A percentile compares a stretch with the other conserved stretches of the same genome.
Conservation (phyloP, 2,797 vertebrate genomes). For the Lates japonicus region DNA sequence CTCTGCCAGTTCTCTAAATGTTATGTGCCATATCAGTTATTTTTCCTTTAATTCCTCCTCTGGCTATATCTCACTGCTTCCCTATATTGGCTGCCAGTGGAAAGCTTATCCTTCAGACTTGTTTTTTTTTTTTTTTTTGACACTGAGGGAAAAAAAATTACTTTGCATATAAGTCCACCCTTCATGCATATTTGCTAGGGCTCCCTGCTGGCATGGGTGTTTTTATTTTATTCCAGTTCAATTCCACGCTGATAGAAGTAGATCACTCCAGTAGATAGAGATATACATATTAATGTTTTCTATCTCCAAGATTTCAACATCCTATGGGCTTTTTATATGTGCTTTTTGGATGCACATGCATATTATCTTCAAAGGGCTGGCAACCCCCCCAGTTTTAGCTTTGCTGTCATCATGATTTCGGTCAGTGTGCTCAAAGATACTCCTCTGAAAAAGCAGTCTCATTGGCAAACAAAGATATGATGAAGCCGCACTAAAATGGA, state of each 20-base stretch:
- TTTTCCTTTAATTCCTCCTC: slow-evolving; percentile 37
- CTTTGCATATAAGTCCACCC: slow-evolving; percentile 37
- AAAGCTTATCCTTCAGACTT: slow-evolving; percentile 28
- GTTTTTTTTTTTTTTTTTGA: slow-evolving; percentile 14
- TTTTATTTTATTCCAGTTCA: slow-evolving; percentile 20
- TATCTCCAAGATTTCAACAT: slow-evolving; percentile 19
- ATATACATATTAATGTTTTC: slow-evolving; percentile 3
- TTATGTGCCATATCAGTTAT: slow-evolving; percentile 15
- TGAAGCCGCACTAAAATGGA: not conserved
- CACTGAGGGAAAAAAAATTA: slow-evolving; percentile 38
- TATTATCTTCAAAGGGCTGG: slow-evolving; percentile 39
- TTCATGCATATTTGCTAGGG: slow-evolving; percentile 34
- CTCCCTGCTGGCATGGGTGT: slow-evolving; percentile 28
- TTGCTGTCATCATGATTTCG: slow-evolving; percentile 50
- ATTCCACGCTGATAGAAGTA: slow-evolving; percentile 22
- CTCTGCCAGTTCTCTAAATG: slow-evolving; percentile 21
- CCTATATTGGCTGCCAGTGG: slow-evolving; percentile 25
- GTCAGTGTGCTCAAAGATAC: slow-evolving; percentile 33
- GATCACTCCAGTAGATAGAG: slow-evolving; percentile 11
- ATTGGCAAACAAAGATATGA: slow-evolving; percentile 8
- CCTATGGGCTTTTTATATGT: not conserved
- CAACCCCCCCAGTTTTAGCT: slow-evolving; percentile 32
- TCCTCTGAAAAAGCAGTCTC: not conserved
- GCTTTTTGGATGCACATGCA: slow-evolving; percentile 23
- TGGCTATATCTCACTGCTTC: slow-evolving; percentile 16